Conservation (phyloP, 1,140 invertebrate species). For the Drosophila subobscura region DNA sequence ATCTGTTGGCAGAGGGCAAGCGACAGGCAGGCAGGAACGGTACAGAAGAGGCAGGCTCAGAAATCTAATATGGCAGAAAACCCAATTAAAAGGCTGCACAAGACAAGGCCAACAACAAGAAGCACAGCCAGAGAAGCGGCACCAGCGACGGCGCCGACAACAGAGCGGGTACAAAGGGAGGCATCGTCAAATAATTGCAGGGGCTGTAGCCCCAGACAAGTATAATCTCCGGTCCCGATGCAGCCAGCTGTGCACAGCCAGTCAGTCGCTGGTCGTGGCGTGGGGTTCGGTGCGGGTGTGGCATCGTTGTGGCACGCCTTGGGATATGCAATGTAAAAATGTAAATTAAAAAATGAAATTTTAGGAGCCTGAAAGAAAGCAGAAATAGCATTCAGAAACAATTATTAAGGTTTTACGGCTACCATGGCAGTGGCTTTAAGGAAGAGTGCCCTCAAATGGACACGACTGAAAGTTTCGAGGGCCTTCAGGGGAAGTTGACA, state of each 20-base stretch:
- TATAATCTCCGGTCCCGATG: constrained; percentile 63
- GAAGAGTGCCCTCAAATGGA: background rate
- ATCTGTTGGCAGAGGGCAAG: constrained; percentile 8
- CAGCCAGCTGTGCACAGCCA: constrained; percentile 49
- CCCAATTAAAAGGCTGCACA: constrained; percentile 73
- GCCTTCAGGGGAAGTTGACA: constrained; percentile 10
- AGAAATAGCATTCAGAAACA: constrained; percentile 1
- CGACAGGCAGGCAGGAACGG: background rate
- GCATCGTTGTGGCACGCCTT: constrained; percentile 1
- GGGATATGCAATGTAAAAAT: constrained; percentile 26
- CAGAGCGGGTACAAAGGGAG: constrained; percentile 42
- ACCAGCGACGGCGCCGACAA: constrained; percentile 31
- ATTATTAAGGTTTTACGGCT: background rate
- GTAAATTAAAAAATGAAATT: background rate
- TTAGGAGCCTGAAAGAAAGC: constrained; percentile 9
- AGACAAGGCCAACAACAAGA: constrained; percentile 44
- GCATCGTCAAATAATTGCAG: constrained; percentile 63
- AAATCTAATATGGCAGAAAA: constrained; percentile 80
- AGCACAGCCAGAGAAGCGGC: constrained; percentile 8
- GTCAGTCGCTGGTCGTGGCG: constrained; percentile 10
- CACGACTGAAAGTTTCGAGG: background rate
- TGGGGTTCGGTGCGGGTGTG: constrained; percentile 7
- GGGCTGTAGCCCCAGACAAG: constrained; percentile 60
- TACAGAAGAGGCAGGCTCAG: constrained; percentile 2
- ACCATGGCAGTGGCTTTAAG: too few species aligned